These are phyloP conservation scores for Sinocyclocheilus grahami DNA, from an alignment of 2,113 vertebrate genomes.

Conservation along the genomic window DNA sequence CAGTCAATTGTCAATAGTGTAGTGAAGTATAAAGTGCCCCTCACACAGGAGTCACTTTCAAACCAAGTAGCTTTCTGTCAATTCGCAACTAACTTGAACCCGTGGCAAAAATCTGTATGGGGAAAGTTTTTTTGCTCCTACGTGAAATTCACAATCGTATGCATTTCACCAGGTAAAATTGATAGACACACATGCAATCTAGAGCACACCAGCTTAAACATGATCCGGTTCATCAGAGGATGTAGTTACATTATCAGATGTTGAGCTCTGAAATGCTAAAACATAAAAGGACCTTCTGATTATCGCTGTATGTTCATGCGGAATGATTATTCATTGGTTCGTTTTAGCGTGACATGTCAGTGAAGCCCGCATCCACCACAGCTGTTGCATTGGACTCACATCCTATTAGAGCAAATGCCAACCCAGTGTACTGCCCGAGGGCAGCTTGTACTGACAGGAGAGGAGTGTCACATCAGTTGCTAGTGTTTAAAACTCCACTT, in stretches of 20 bases:
- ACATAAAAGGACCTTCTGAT: background rate
- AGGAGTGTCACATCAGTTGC: background rate
- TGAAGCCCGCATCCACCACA: background rate
- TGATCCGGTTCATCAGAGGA: background rate
- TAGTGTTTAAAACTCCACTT: background rate
- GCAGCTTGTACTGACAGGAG: background rate
- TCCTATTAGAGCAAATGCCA: slow-evolving; percentile 33
- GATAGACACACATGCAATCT: background rate
- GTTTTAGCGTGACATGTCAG: slow-evolving; percentile 4
- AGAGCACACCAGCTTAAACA: background rate
- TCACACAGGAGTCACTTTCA: background rate
- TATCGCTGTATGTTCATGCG: background rate
- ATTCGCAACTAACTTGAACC: background rate
- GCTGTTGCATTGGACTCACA: slow-evolving; percentile 15
- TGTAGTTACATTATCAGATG: slow-evolving; percentile 4
- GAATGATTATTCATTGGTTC: background rate
- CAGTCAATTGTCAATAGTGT: background rate
- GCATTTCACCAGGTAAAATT: background rate
- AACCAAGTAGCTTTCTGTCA: background rate
- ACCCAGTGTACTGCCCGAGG: background rate
- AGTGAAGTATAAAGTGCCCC: background rate
- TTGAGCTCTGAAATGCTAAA: slow-evolving; percentile 6
- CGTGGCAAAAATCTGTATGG: background rate
- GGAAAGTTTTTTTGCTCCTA: background rate
- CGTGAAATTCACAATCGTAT: background rate